Evolutionary conservation across 2,113 vertebrate genomes (phyloP).

Genomic region (Larimichthys crocea): DNA sequence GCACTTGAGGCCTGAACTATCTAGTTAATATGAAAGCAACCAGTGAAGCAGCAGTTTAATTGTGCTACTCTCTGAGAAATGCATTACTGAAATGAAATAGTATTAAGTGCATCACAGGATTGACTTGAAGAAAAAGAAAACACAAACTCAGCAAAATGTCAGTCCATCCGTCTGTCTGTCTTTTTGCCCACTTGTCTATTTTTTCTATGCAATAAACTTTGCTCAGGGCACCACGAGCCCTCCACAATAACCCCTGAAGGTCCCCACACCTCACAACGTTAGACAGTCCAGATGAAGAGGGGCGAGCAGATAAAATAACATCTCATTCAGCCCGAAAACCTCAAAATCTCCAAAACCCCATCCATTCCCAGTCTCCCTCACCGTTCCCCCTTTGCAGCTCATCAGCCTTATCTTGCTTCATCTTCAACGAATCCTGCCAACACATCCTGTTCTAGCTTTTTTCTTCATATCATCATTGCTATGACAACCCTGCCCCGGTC

Average conservation of each 20-base stretch:
- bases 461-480: constrained; percentile 59
- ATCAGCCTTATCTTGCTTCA: constrained; percentile 22
- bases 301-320: constrained; percentile 39
- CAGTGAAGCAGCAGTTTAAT: constrained; percentile 45
- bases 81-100: constrained; percentile 46
- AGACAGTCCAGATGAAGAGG: constrained; percentile 16
- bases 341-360: constrained; percentile 50
- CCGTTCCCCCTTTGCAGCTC: neutral
- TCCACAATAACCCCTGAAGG: constrained; percentile 26
- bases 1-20: constrained; percentile 20
- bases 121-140: constrained; percentile 35
- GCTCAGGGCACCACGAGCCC: neutral
- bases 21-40: constrained; percentile 50
- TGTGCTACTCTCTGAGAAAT: constrained; percentile 27
- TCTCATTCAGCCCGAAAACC: constrained; percentile 40
- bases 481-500: constrained; percentile 65
- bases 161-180: neutral
- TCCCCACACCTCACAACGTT: constrained; percentile 12
- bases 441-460: constrained; percentile 48
- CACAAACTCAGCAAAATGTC: constrained; percentile 36
- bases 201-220: constrained; percentile 32
- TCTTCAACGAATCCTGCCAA: constrained; percentile 45
- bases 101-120: constrained; percentile 28
- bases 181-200: constrained; percentile 7
- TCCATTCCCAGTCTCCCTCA: constrained; percentile 38